Conservation (phyloP, 1,140 invertebrate genomes). For the Zophobas atratus region DNA sequence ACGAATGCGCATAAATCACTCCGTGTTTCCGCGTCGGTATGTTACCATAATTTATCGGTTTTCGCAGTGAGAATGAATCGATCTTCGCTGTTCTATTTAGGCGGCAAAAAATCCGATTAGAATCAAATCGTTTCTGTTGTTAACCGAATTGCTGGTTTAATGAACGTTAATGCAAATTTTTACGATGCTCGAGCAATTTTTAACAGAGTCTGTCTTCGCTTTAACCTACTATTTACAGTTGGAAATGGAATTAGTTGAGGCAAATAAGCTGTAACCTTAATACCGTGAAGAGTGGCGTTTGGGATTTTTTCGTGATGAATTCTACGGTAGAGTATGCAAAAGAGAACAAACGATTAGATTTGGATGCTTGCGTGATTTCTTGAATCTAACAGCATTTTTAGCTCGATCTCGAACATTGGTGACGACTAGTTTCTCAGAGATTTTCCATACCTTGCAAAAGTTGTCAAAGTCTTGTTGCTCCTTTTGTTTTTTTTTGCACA, state of each 20-base stretch:
- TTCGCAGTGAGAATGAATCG: no score
- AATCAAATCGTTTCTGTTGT: constrained; percentile 5
- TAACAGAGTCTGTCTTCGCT: constrained; percentile 15
- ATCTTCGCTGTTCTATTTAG: not conserved
- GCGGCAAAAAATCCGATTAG: constrained; percentile 1
- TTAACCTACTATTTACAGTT: constrained; percentile 25
- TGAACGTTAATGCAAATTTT: constrained; percentile 31
- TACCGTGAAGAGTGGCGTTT: constrained; percentile 9
- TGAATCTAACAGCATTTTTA: no score
- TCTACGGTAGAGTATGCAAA: no score
- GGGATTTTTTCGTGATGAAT: not conserved
- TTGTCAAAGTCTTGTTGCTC: no score
- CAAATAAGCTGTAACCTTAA: constrained; percentile 14
- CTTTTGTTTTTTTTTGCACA: no score
- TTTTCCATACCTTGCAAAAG: no score
- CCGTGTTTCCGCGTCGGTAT: not conserved
- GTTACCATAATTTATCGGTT: no score
- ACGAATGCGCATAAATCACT: constrained; percentile 9
- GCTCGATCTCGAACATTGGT: no score
- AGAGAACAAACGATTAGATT: no score
- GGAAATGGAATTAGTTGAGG: constrained; percentile 12
- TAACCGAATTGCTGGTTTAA: constrained; percentile 18
- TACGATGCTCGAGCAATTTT: constrained; percentile 33
- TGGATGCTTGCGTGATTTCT: no score
- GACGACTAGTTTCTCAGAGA: no score